These are phyloP conservation scores for Xylophagus ater DNA, from an alignment of 2,888 invertebrate genomes.

Conservation along the genomic window DNA sequence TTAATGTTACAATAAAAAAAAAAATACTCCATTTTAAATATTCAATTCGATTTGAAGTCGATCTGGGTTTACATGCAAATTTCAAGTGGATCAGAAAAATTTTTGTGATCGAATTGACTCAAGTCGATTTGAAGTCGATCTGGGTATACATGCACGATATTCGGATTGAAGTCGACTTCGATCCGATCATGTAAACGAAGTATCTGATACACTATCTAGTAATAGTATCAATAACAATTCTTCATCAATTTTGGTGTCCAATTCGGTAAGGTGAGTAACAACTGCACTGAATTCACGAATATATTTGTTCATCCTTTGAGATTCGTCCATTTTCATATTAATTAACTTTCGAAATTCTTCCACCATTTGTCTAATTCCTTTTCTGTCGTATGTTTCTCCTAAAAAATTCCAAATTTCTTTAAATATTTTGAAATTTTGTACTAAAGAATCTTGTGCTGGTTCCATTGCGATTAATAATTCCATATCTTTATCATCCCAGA, in stretches of 20 bases:
- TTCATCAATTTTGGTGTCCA: slow-evolving; percentile 12
- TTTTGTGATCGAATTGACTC: no score
- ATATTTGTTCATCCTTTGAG: slow-evolving; percentile 10
- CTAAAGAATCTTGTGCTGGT: slow-evolving; percentile 8
- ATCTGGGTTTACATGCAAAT: no score
- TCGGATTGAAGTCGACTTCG: slow-evolving; percentile 12
- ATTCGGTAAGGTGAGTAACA: slow-evolving; percentile 9
- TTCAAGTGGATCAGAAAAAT: no score
- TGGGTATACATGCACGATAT: no score
- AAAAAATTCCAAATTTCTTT: slow-evolving; percentile 14
- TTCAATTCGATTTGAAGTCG: no score
- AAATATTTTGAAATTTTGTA: slow-evolving; percentile 7
- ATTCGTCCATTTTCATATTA: slow-evolving; percentile 10
- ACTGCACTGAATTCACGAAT: slow-evolving; percentile 10
- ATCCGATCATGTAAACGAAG: slow-evolving; percentile 12
- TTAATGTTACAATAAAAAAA: neutral
- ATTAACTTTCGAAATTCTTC: slow-evolving; percentile 14
- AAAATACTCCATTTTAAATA: slow-evolving; percentile 12
- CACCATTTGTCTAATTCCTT: slow-evolving; percentile 12
- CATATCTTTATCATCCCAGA: slow-evolving; percentile 13
- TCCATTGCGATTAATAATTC: slow-evolving; percentile 10
- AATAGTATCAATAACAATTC: slow-evolving; percentile 12
- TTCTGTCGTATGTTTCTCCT: slow-evolving; percentile 13
- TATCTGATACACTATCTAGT: slow-evolving; percentile 8
- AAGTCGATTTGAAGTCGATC: no score